A percentile compares a stretch with the other conserved stretches of the same genome.
Conservation (phyloP, 2,113 vertebrate species). For the Ascaphus truei region DNA sequence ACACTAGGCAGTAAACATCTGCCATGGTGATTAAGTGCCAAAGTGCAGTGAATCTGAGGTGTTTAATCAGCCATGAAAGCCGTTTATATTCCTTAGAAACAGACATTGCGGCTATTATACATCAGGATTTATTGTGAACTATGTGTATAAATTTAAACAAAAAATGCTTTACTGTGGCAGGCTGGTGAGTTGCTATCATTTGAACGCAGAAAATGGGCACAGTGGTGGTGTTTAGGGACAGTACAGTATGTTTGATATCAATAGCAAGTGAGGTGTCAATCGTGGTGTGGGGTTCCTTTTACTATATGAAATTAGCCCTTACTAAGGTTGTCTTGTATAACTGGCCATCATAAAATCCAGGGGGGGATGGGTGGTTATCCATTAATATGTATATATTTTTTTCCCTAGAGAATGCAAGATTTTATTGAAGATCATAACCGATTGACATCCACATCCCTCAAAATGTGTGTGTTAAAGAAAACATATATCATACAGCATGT, state of each 20-base stretch:
- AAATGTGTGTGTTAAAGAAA: too few relatives aligned
- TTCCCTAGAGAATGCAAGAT: too few relatives aligned
- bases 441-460: too few relatives aligned
- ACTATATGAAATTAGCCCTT: neutral
- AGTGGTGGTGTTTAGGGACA: neutral
- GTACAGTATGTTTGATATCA: too few relatives aligned
- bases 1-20: constrained; percentile 30
- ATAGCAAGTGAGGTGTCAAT: neutral
- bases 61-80: constrained; percentile 35
- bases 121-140: constrained; percentile 30
- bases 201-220: neutral
- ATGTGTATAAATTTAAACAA: constrained; percentile 25
- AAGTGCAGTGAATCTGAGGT: constrained; percentile 14
- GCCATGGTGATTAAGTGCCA: constrained; percentile 24
- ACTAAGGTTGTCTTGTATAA: neutral
- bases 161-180: constrained; percentile 7
- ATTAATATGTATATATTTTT: too few relatives aligned
- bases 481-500: too few relatives aligned
- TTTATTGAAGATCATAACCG: too few relatives aligned
- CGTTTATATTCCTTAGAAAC: constrained; percentile 37
- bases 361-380: neutral
- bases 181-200: neutral
- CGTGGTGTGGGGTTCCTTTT: neutral
- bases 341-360: neutral
- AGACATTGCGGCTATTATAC: constrained; percentile 29